Base-by-base conservation (phyloP, 2,888 invertebrate genomes). In the Perdita meconis region DNA sequence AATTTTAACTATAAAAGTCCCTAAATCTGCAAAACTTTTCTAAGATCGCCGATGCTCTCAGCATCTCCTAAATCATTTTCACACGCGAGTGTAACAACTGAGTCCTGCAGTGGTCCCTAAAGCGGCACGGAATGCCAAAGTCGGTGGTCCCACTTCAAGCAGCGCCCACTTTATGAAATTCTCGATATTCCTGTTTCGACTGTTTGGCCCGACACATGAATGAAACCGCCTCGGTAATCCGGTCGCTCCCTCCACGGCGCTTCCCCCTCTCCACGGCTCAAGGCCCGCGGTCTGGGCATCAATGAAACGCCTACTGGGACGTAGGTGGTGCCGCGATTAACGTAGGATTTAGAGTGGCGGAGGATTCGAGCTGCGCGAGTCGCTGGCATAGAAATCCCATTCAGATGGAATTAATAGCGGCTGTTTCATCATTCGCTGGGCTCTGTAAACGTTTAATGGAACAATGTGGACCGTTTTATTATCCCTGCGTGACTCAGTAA, bases 131-230 rank as follows among this genome's bases (percentile, higher is more conserved):
- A 71, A 53, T 73, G 65, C 70, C 61, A 56, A 66, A 64, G 24
- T 65, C 55, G 56, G 57, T 69, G 78, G 81, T 84, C 74, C 55
- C n/a, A n/a, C n/a, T n/a, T n/a, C n/a, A n/a, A 67, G 64, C 63
- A 69, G 75, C 76, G 76, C 74, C 82, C 78, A 84, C 82, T 74
- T 81, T 57, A 71, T 79, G 73, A 84, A 74, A 83, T 79, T 84
- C 82, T 72, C 59, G 64, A 65, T 83, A 81, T 81, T 84, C 68
- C 82, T 67, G 80, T 78, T 83, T 83, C 51, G 70, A 70, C 50
- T 83, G 71, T 83, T 79, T 81, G 74, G n/a, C 69, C 74, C 74
- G 65, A 78, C 78, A 84, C 85, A 84, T 84, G 85, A 84, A 84
- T 84, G 84, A 78, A n/a, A 84, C 72, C 68, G 36, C 59, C 71